Evolutionary conservation across 2,797 vertebrate species (phyloP), one percentile per base, ranked within the genome.

Genomic region (Salarias fasciatus): DNA sequence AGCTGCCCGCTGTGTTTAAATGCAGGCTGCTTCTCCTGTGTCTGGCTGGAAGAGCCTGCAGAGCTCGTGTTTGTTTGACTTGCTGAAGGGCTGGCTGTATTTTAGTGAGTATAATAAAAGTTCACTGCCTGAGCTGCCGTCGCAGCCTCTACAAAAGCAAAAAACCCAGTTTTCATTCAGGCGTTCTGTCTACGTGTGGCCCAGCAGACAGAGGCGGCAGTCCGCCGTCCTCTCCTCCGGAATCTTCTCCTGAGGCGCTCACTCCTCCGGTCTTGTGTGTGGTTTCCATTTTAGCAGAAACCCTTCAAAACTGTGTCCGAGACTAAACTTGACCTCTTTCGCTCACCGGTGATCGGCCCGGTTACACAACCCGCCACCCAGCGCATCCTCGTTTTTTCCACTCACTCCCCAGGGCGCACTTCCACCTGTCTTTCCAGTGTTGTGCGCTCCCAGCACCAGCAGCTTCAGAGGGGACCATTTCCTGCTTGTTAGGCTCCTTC

Each of bases 341-440:
- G 24, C 18, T 24, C 18, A 24, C 18, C 24, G 18, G 24, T 24
- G 2, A 24, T 24, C 18, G 24, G 24, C 18, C 18, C 24, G n/a
- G 18, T 24, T 24, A 24, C 18, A 24, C 18, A 2, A 24, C 24
- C 18, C 18, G 24, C 18, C 18, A 24, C 2, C 24, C 18, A 24
- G 24, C n/a, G n/a, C n/a, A n/a, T n/a, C n/a, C n/a, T n/a, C n/a
- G n/a, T n/a, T n/a, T 24, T 24, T 24, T 24, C 18, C 18, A 24
- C 18, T 24, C 18, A 2, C 18, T 24, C 18, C 24, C 24, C n/a
- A n/a, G n/a, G n/a, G n/a, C n/a, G 18, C 18, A 24, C 18, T 12
- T 41, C 45, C 75, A 89, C 88, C 88, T 79, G 88, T 88, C 79
- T 90, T 88, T 31, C 88, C 88, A 37, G 85, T 83, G 75, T 87